Evolutionary conservation across 2,888 invertebrate genomes (phyloP), one percentile per base, ranked within the genome.

Genomic region (Pterostichus niger): DNA sequence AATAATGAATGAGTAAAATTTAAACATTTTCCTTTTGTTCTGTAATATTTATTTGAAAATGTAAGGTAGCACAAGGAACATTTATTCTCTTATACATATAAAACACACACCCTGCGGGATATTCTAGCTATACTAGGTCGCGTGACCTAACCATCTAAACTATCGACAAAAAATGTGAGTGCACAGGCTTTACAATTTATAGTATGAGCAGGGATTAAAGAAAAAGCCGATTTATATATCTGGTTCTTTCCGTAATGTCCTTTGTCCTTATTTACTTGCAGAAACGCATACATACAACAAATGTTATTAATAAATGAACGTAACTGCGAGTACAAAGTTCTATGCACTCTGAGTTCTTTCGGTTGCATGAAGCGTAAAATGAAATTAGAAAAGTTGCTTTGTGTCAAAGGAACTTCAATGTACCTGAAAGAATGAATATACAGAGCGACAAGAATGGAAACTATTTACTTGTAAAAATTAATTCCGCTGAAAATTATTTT

Each of bases 141-240:
- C 81, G 81, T 81, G 81, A 81, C 81, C 56, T 35, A 56, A 17
- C 17, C 71, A 71, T 24, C 81, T 81, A 81, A 81, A 81, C 81
- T 71, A 81, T 81, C 81, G 71, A 56, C 81, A 81, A 81, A 81
- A 80, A 81, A 81, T 52, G 81, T 54, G 81, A 81, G 56, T 49
- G 64, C 81, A 61, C 40, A 15, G 40, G 17, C 54, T 81, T 71
- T 81, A 64, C 15, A 71, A 81, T 71, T 71, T 71, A 71, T 71
- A 71, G 68, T 44, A 71, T 9, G 68, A 49, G 13, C 49, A 33
- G 24, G 79, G 68, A 79, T 79, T 79, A 79, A 64, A 44, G 64
- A 79, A 79, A 49, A 64, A 79, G 46, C 24, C 79, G 64, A 68
- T 68, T 52, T 13, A 68, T 79, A 79, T 61, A 79, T 79, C 64